Evolutionary conservation across 2,888 invertebrate species (phyloP), one percentile per base, ranked within the genome.

Genomic region (Sminthurinus aureus): DNA sequence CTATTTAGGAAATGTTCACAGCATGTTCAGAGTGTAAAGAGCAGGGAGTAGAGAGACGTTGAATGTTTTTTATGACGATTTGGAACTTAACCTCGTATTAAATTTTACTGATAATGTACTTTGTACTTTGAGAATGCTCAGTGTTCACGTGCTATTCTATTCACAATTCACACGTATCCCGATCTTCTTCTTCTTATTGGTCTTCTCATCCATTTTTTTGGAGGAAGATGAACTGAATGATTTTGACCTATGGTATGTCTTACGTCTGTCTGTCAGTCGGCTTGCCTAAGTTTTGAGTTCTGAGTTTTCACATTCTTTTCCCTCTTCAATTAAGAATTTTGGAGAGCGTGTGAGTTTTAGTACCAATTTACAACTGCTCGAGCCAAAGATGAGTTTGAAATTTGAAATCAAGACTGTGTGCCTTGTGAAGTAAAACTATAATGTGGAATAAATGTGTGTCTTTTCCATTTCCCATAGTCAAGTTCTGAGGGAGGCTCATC

Each of bases 1-100:
- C 71, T 71, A 24, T 26, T 71, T 24, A 24, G 26, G 71, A 24
- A 71, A 71, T 22, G 71, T 71, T 58, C 58, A 58, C 18, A 58
- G 18, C 58, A 58, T 13, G 58, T 18, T 15, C 18, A 58, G 18
- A 58, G 58, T 18, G 0, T 58, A 58, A 58, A 58, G 58, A 58
- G 58, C 9, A 58, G 58, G 9, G 38, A 38, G 38, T 6, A 38
- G n/a, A n/a, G n/a, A n/a, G 38, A 38, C 38, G 38, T 38, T 38
- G 38, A 38, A 58, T 58, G 13, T 58, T 58, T 58, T 58, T 58
- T 58, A 58, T 58, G 58, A 58, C 4, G 58, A 58, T 58, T 58
- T 58, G 58, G 58, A 58, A 58, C 58, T 58, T 58, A 58, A 9
- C 58, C 58, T 58, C 58, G 58, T 58, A 58, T 58, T 58, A 58